A percentile compares a stretch with the other conserved stretches of the same genome.
These are phyloP conservation scores for Meloidogyne hapla DNA, from an alignment of 1,140 invertebrate genomes.

Conservation along the genomic window DNA sequence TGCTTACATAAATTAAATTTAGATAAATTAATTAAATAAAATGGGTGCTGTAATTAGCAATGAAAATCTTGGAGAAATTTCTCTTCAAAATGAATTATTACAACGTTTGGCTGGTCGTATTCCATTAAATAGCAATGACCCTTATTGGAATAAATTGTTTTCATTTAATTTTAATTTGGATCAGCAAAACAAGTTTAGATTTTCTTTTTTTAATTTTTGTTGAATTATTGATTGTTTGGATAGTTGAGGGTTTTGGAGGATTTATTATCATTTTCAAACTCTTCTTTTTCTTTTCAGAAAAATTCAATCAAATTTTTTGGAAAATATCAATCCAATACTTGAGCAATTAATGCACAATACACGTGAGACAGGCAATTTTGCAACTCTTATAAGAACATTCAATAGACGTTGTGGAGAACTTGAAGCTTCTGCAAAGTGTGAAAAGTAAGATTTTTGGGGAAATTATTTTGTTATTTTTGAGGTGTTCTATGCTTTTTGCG, in stretches of 20 bases:
- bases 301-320: conserved; percentile 78
- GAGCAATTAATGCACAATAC: conserved; percentile 78
- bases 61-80: conserved; percentile 73
- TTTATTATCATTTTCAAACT: too few relatives aligned
- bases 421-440: conserved; percentile 77
- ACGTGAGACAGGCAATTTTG: conserved; percentile 80
- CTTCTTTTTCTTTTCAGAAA: conserved; percentile 68
- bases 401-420: conserved; percentile 77
- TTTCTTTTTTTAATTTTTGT: background rate
- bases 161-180: conserved; percentile 78
- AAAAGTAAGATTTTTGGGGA: conserved; percentile 71
- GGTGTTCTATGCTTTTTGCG: too few relatives aligned
- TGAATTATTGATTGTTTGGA: too few relatives aligned
- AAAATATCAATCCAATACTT: conserved; percentile 74
- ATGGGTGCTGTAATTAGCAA: conserved; percentile 85
- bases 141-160: conserved; percentile 87
- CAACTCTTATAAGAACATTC: conserved; percentile 80
- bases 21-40: conserved; percentile 36
- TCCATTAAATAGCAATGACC: conserved; percentile 79
- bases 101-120: conserved; percentile 76
- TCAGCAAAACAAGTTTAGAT: conserved; percentile 47
- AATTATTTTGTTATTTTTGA: too few relatives aligned
- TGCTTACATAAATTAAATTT: background rate
- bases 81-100: conserved; percentile 76
- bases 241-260: too few relatives aligned